A percentile compares a stretch with the other conserved stretches of the same genome.
Evolutionary conservation across 2,888 invertebrate species (phyloP).

Genomic region (Homarus gammarus): DNA sequence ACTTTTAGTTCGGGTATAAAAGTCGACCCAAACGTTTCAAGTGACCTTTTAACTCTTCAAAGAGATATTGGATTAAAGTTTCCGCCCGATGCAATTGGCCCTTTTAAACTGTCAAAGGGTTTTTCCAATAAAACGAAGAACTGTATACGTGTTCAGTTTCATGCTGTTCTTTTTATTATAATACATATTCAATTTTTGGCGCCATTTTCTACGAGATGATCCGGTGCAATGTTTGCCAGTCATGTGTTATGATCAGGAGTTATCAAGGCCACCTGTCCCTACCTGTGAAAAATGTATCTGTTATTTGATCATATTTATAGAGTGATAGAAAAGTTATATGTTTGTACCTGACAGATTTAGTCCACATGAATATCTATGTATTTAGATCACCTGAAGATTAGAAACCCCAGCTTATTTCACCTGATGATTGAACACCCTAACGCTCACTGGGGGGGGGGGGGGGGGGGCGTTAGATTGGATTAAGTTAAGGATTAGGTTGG

Average conservation of each 20-base stretch:
- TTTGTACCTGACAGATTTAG: no score
- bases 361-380: no score
- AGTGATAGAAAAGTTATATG: no score
- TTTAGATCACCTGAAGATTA: no score
- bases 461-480: no score
- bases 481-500: no score
- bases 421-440: no score
- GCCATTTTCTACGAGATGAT: neutral
- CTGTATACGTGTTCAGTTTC: neutral
- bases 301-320: no score
- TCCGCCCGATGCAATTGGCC: neutral
- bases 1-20: neutral
- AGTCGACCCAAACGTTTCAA: neutral
- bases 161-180: neutral
- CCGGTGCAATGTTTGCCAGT: neutral
- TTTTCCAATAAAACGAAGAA: neutral
- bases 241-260: neutral
- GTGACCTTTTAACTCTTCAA: conserved; percentile 15
- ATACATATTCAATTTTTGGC: neutral
- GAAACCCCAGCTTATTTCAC: no score
- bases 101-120: conserved; percentile 12
- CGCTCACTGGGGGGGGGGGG: no score
- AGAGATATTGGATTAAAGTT: conserved; percentile 12
- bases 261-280: no score
- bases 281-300: no score